Evolutionary conservation across 1,140 invertebrate genomes (phyloP), one percentile per base, ranked within the genome.

Genomic region (Sitophilus oryzae): DNA sequence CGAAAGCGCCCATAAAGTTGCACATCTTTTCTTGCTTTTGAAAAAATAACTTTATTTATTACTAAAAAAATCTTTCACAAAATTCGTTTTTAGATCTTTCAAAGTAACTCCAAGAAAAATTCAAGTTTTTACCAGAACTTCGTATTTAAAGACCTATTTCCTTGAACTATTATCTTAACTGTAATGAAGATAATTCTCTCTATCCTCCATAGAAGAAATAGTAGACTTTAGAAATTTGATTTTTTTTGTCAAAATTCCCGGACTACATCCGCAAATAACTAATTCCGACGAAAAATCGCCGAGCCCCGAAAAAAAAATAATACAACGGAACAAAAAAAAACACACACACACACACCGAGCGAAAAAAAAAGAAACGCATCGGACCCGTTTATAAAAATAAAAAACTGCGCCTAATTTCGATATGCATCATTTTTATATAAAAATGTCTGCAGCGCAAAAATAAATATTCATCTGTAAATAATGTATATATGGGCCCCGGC

Each of bases 381-480:
- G 25, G 11, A 30, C 25, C n/a, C n/a, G 38, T 6, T 6, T 15
- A 40, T 40, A 55, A 55, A 57, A 42, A 41, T 49, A 56, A 57
- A 46, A 43, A 15, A 23, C 14, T n/a, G 48, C 40, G 41, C 45
- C 54, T 60, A 56, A 61, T 61, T 61, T 61, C 60, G 60, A 61
- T 61, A 58, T 58, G 60, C 60, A 58, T 58, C 60, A 58, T 58
- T 58, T 61, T 58, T 55, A 57, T 51, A 61, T 53, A 61, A 61
- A 61, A 61, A 61, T 56, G 44, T 56, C 59, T 52, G 60, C 56
- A 52, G 34, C 46, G 52, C n/a, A 42, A 48, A 52, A 57, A 61
- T 61, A 61, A 61, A 61, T 61, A 61, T 61, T 61, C 60, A 61
- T 61, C 60, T 58, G 56, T 56, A 61, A 61, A 61, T 61, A 61